Evolutionary conservation across 2,113 vertebrate genomes (phyloP), one percentile per base, ranked within the genome.

Genomic region (Anolis sagrei): DNA sequence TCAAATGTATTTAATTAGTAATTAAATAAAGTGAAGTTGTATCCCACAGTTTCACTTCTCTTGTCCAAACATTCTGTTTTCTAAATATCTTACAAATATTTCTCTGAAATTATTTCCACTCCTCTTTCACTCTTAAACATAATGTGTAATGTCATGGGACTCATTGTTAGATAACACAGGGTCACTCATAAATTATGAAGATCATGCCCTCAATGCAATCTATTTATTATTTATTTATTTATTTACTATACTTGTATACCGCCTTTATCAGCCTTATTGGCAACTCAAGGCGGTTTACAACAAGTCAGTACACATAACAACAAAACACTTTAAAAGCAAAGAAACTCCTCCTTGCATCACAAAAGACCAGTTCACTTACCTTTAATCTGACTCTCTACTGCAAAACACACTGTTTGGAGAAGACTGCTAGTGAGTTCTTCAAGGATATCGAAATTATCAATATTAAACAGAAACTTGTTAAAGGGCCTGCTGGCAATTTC

Each of bases 401-500:
- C 94, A 48, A 89, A 51, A 69, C 97, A 97, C 7, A 98, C 91
- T 0, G 91, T 96, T 81, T 94, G 39, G 85, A 97, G 93, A 70
- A 97, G 90, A 3, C 39, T 58, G 1, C 86, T 88, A 0, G 89
- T 93, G 72, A 97, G 83, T 29, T 75, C 89, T 82, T 94, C 85
- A 72, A 98, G 93, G 51, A 89, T 93, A 88, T 95, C 91, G 86
- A 95, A 97, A 86, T 68, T 95, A 5, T 94, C 84, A 0, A 94
- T 93, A 10, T 73, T 91, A 48, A 95, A 90, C 54, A 96, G 73
- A 91, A 97, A 98, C 62, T 94, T 96, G 2, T 94, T 73, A 9
- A 91, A 49, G 8, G 97, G 97, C 36, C 85, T 95, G 88, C 94
- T 98, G 84, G 97, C 96, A 44, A 97, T 96, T 73, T 91, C 85